Evolutionary conservation across 2,113 vertebrate species (phyloP).

Genomic region (Nyctereutes procyonoides): DNA sequence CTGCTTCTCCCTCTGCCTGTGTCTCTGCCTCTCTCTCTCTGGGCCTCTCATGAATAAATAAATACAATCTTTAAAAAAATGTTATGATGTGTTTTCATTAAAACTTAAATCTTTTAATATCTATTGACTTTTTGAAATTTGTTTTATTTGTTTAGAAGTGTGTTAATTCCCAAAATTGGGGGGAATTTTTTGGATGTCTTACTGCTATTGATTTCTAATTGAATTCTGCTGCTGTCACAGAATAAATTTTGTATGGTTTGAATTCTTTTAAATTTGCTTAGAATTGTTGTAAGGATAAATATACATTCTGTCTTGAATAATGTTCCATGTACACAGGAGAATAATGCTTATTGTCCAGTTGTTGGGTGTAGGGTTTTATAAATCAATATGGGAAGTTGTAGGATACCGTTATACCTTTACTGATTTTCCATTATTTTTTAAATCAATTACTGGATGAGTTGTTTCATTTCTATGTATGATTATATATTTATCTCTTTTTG

Average conservation of each 20-base stretch:
- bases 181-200: not conserved
- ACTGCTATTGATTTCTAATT: not conserved
- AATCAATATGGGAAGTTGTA: not conserved
- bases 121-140: not conserved
- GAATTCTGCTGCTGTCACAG: not conserved
- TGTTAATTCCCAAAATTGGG: not conserved
- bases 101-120: not conserved
- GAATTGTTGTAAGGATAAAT: not conserved
- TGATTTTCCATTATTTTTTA: not conserved
- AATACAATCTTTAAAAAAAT: not conserved
- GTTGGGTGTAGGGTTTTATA: not conserved
- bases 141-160: not conserved
- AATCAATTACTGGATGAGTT: not conserved
- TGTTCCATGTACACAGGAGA: not conserved
- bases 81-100: not conserved
- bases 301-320: not conserved
- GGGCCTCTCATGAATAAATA: too few species aligned
- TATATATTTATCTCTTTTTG: not conserved
- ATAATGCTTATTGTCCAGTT: not conserved
- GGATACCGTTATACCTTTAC: not conserved
- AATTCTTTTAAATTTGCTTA: not conserved
- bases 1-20: too few species aligned
- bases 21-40: too few species aligned
- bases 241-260: not conserved
- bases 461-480: not conserved